Percentiles rank a stretch among this genome's conserved stretches.
Evolutionary conservation across 2,888 invertebrate genomes (phyloP).

Genomic region (Andrena fulva): DNA sequence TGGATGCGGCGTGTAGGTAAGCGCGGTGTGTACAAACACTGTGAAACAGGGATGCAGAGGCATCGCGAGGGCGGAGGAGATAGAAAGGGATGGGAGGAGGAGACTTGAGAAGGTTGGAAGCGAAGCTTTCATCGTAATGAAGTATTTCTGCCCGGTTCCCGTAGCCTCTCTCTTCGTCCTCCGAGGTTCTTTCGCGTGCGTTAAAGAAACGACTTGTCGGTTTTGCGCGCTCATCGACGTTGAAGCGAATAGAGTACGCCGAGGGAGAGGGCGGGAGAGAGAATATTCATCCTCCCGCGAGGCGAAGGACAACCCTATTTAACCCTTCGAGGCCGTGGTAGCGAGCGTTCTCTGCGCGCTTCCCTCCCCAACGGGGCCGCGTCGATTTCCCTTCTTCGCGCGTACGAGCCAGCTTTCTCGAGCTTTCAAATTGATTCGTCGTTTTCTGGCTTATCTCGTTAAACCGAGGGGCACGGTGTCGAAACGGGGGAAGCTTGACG

Average conservation of each 20-base stretch:
- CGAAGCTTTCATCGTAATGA: conserved; percentile 84
- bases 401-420: conserved; percentile 11
- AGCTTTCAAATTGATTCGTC: conserved; percentile 35
- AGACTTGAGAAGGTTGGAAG: conserved; percentile 45
- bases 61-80: conserved; percentile 29
- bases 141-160: conserved; percentile 80
- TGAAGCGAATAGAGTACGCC: conserved; percentile 35
- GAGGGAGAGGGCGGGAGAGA: conserved; percentile 25
- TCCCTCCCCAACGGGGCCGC: conserved; percentile 26
- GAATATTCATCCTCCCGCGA: conserved; percentile 42
- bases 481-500: neutral
- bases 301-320: conserved; percentile 65
- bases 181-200: conserved; percentile 67
- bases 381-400: conserved; percentile 21
- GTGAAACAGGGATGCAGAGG: conserved; percentile 34
- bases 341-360: conserved; percentile 43
- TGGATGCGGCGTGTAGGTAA: conserved; percentile 22
- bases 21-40: conserved; percentile 33
- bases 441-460: conserved; percentile 44
- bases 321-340: conserved; percentile 59
- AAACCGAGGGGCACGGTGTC: neutral
- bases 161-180: conserved; percentile 65
- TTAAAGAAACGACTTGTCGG: conserved; percentile 74
- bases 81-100: conserved; percentile 32
- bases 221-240: conserved; percentile 63